Percentiles rank a stretch among this genome's conserved stretches.
phyloP scores from a whole-genome alignment of 1,140 invertebrate genomes.

The Coenobita brevimanus region DNA sequence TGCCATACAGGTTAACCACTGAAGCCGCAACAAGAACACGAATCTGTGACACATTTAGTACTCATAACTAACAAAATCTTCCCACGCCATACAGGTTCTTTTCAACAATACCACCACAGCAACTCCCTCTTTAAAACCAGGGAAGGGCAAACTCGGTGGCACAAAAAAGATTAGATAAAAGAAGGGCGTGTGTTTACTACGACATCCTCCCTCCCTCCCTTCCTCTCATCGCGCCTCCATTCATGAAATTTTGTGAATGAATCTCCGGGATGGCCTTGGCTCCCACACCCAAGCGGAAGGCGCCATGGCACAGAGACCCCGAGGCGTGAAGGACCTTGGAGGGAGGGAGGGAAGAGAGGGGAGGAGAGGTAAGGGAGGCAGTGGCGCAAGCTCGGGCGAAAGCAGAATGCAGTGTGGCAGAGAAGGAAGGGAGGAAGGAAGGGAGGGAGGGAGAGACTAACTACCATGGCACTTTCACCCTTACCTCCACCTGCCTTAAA shows the following conservation, averaged over 20 bases:
- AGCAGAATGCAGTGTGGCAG: neutral
- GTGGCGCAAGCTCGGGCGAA: neutral
- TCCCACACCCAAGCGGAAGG: conserved; percentile 1
- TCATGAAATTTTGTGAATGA: neutral
- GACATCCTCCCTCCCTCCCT: neutral
- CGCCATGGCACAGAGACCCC: neutral
- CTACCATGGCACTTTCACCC: neutral
- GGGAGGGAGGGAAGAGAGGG: neutral
- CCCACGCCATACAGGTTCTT: no score
- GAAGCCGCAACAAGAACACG: no score
- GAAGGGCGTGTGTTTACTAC: neutral
- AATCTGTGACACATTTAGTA: no score
- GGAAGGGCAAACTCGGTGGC: no score
- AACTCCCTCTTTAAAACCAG: no score
- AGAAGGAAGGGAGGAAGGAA: no score
- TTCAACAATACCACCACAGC: no score
- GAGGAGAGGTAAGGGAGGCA: neutral
- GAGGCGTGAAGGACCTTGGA: neutral
- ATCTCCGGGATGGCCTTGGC: neutral
- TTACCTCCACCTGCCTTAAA: neutral
- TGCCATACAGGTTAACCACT: no score
- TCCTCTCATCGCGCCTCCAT: neutral
- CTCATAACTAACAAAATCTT: no score
- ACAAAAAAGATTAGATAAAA: neutral
- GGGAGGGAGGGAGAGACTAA: neutral